A percentile compares a stretch with the other conserved stretches of the same genome.
Evolutionary conservation across 2,797 vertebrate species (phyloP).

Genomic region (Spinus pinus): DNA sequence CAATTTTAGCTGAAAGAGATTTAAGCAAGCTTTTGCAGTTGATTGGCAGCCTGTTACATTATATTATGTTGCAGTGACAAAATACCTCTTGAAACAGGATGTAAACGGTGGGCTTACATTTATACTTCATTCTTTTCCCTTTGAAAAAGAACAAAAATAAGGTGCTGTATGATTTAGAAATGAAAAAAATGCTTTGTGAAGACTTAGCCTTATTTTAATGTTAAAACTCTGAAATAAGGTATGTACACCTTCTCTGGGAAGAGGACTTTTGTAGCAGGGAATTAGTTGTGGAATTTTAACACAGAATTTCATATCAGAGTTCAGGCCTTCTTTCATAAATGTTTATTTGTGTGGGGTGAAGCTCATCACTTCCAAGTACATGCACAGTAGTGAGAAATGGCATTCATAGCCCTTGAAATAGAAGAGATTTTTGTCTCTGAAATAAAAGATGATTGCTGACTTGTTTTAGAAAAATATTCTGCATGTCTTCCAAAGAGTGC

Average conservation of each 20-base stretch:
- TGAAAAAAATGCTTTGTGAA: neutral
- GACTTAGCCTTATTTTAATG: neutral
- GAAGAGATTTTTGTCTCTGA: neutral
- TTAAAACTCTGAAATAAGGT: neutral
- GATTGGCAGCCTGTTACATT: constrained; percentile 10
- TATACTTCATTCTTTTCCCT: neutral
- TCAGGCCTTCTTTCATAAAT: neutral
- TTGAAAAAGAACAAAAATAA: neutral
- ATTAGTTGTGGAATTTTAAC: neutral
- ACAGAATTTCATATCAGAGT: neutral
- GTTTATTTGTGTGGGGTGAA: neutral
- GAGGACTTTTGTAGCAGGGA: neutral
- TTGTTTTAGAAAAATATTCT: neutral
- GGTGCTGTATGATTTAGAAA: neutral
- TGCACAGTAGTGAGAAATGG: neutral
- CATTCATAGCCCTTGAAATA: neutral
- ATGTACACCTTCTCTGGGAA: neutral
- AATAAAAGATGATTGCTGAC: neutral
- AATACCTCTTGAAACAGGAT: neutral
- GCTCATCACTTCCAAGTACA: neutral
- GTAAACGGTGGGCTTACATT: neutral
- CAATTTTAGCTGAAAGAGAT: neutral
- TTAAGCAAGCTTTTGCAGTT: neutral
- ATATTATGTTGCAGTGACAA: neutral
- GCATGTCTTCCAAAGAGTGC: neutral